Base-by-base conservation (phyloP, 1,140 invertebrate species). In the Aphelenchoides avenae region DNA sequence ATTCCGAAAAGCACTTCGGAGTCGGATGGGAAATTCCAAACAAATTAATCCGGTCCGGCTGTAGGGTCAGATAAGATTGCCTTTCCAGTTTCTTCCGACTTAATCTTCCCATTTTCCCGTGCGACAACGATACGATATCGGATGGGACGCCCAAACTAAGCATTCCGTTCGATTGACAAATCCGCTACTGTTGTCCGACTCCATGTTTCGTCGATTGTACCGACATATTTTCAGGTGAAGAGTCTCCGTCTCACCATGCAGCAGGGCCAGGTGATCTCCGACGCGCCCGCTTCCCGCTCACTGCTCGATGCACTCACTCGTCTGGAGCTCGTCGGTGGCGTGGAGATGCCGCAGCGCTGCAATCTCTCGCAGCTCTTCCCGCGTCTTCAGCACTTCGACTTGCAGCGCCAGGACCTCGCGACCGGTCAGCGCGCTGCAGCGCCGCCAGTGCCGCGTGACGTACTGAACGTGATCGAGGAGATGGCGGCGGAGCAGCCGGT, bases 231-330 rank as follows among this genome's bases (percentile, higher is more conserved):
- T 15, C 26, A 61, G 59, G 60, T 62, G 5, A 63, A 62, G 29
- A 66, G 62, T 34, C 37, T 67, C 7, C 60, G 68, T 9, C 52
- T 69, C 4, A 69, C 68, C 24, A 71, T 72, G 68, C 69, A 71
- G 33, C 61, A 64, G 44, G 66, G 66, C 3, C n/a, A 40, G 5
- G 47, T 53, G n/a, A 57, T 71, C n/a, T 27, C 33, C 13, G 37
- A 56, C 22, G 50, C 65, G 5, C n/a, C 46, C n/a, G 31, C 51
- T 7, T 33, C 44, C 5, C 24, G 36, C 5, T 22, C 36, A 11
- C 31, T 66, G 15, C 53, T 67, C 24, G 55, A 62, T 15, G 27
- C 33, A 3, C 43, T 69, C 13, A 39, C 36, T 18, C 36, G 37
- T 18, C 31, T 69, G 1, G 67, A 69, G 40, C 30, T 69, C 9